Conservation (phyloP, 2,888 invertebrate genomes). For the Alloscopus bannaensis region DNA sequence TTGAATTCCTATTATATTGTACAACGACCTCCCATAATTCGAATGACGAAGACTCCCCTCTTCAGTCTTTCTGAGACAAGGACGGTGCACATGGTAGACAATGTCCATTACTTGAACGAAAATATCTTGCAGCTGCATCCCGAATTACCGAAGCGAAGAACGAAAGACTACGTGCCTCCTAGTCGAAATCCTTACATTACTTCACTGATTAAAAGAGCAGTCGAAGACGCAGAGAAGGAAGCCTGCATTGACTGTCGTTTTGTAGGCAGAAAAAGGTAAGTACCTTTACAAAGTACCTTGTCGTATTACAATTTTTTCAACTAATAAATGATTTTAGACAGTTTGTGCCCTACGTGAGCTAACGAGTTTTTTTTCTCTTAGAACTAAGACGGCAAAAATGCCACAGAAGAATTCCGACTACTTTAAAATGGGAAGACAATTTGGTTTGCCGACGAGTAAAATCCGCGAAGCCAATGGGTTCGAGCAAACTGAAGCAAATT, state of each 20-base stretch:
- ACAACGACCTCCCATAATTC: conserved; percentile 68
- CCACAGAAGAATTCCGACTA: conserved; percentile 62
- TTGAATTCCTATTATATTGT: conserved; percentile 63
- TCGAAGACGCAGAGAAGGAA: conserved; percentile 71
- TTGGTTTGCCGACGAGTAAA: conserved; percentile 65
- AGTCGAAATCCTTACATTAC: conserved; percentile 69
- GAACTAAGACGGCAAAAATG: conserved; percentile 65
- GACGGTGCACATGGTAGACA: conserved; percentile 65
- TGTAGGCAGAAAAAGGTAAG: conserved; percentile 57
- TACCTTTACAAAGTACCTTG: neutral
- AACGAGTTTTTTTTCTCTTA: too few species aligned
- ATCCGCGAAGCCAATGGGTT: conserved; percentile 58
- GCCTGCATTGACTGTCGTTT: conserved; percentile 67
- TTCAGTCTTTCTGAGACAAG: conserved; percentile 67
- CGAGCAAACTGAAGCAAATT: conserved; percentile 44
- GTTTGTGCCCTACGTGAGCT: too few species aligned
- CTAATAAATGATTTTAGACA: neutral
- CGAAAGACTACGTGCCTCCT: conserved; percentile 68
- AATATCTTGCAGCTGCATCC: conserved; percentile 71
- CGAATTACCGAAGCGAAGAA: conserved; percentile 65
- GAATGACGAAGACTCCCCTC: conserved; percentile 67
- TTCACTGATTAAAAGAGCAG: conserved; percentile 68
- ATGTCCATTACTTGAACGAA: conserved; percentile 71
- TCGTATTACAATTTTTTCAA: neutral
- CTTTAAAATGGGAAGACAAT: conserved; percentile 67